Evolutionary conservation across 2,797 vertebrate species (phyloP), one percentile per base, ranked within the genome.

Genomic region (Onychomys leucogaster): DNA sequence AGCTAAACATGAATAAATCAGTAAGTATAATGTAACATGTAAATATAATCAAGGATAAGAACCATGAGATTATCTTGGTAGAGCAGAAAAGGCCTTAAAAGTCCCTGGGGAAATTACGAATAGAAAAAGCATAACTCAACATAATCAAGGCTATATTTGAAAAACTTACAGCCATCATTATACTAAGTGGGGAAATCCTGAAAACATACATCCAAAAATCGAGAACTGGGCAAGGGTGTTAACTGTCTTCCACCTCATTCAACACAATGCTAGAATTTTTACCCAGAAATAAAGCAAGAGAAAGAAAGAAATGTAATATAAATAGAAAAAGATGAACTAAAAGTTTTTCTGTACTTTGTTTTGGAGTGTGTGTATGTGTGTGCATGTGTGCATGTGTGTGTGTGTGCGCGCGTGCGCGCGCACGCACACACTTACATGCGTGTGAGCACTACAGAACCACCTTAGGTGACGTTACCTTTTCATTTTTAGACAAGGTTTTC

Each of bases 31-130:
- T 61, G 34, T 89, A 43, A 43, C 57, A 77, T 63, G 73, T 63
- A 76, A 89, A 61, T 61, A 89, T 43, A 61, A 89, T 89, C 73
- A 77, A 77, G 41, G 88, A 49, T 89, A n/a, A 63, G 77, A 89
- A n/a, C 3, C 73, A 77, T 23, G 37, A 32, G 41, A 77, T 77
- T 77, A 57, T 77, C 73, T 77, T 59, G 41, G 41, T 63, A 89
- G 57, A 77, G 29, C 57, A 77, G 32, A 77, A 89, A 63, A 61
- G 41, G 19, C 73, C 43, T 77, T 63, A 17, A 77, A 89, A 89
- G 41, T 57, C 59, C 41, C 57, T 63, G 41, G 13, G 49, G 88
- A 49, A 63, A 77, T 77, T 63, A 63, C 61, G 21, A 46, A 21
- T 21, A 59, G 37, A 77, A 89, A 61, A 43, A 61, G 29, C 71